Evolutionary conservation across 1,140 invertebrate genomes (phyloP), one percentile per base, ranked within the genome.

Genomic region (Harlomillsia oculata): DNA sequence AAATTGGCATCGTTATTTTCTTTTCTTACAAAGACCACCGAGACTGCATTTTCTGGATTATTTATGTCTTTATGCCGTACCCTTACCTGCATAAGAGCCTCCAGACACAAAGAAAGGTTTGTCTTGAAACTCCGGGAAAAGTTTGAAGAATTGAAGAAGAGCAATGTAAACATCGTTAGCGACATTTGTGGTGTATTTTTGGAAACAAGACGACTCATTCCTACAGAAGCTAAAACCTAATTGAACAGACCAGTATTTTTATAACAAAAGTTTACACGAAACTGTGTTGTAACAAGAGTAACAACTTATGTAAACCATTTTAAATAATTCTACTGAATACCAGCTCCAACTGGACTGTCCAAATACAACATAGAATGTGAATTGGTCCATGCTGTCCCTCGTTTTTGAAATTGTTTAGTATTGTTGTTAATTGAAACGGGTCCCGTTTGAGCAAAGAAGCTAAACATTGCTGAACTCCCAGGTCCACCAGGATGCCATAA

Each of bases 301-400:
- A n/a, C n/a, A n/a, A n/a, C n/a, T n/a, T n/a, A 8, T 34, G 14
- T 34, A 34, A 14, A 34, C 30, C n/a, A n/a, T n/a, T n/a, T n/a
- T n/a, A n/a, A n/a, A n/a, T n/a, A n/a, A n/a, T n/a, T n/a, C 32
- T n/a, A 32, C 20, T 48, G 14, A 2, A 21, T 59, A 30, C 69
- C 71, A 39, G 71, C 67, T 13, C 70, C 71, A 41, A 74, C 75
- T 14, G 75, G 76, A 56, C 76, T 76, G 60, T 78, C 76, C 56
- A 78, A 72, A 67, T 75, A 78, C 20, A 77, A 52, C 65, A 77
- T 67, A 50, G 72, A 72, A 55, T 72, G 75, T 14, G 70, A 70
- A n/a, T 64, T 64, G 39, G 71, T 72, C 76, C 76, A 77, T 0
- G 73, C 68, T 28, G 64, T 66, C 8, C 65, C 48, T 52, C 70